A percentile compares a stretch with the other conserved stretches of the same genome.
These are phyloP conservation scores for Mixornis gularis DNA, from an alignment of 2,113 vertebrate genomes.

Conservation along the genomic window DNA sequence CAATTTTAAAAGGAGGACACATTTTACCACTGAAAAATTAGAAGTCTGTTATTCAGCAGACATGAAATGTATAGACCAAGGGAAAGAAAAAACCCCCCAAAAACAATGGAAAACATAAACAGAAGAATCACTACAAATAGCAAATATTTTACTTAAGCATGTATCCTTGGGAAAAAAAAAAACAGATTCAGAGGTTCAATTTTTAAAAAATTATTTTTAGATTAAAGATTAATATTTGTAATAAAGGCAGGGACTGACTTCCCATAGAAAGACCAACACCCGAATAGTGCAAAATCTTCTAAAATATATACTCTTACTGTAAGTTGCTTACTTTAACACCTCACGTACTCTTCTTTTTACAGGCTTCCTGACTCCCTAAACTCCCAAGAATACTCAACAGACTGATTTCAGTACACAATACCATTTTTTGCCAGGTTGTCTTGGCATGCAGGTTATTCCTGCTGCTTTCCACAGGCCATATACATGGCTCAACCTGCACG, in stretches of 20 bases:
- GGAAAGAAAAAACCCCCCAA: background rate
- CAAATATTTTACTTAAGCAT: background rate
- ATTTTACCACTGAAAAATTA: constrained; percentile 80
- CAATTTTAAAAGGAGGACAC: constrained; percentile 96
- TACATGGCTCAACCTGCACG: background rate
- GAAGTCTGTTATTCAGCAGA: background rate
- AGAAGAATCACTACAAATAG: background rate
- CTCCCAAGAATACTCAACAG: background rate
- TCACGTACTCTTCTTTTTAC: background rate
- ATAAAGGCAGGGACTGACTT: background rate
- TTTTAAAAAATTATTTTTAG: background rate
- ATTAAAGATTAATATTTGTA: background rate
- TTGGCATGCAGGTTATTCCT: background rate
- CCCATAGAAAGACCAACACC: background rate
- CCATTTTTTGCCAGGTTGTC: background rate
- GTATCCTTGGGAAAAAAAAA: background rate
- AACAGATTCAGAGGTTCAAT: background rate
- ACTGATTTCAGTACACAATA: background rate
- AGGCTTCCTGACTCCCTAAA: background rate
- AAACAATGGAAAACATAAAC: background rate
- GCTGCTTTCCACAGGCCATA: background rate
- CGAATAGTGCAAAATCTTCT: background rate
- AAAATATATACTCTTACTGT: background rate
- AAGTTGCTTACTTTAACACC: background rate
- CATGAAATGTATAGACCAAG: background rate